phyloP scores from a whole-genome alignment of 1,140 invertebrate genomes.

The Lutraria rhynchaena region DNA sequence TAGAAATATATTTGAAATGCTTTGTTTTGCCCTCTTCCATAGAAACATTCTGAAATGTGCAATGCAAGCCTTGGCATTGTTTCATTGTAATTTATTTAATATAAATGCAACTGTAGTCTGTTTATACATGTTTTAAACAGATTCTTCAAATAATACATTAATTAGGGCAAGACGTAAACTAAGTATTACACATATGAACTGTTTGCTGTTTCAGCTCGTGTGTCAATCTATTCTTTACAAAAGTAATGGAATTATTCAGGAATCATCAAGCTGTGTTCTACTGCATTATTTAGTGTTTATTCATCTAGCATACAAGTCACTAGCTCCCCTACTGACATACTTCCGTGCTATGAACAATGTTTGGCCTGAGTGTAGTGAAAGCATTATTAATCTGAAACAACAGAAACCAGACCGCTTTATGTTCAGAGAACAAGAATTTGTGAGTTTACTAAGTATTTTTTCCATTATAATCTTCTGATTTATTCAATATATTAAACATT shows the following conservation, averaged over 20 bases:
- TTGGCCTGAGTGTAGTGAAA: conserved; percentile 48
- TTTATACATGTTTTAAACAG: too few species aligned
- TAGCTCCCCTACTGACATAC: conserved; percentile 32
- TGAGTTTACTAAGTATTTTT: conserved; percentile 25
- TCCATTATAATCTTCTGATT: too few species aligned
- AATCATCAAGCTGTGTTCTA: background rate
- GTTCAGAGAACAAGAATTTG: conserved; percentile 48
- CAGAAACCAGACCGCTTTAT: conserved; percentile 40
- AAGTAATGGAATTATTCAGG: background rate
- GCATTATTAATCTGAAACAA: background rate
- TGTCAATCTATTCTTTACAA: conserved; percentile 2
- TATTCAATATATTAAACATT: too few species aligned
- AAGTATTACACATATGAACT: too few species aligned
- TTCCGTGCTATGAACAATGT: conserved; percentile 45
- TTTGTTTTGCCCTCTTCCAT: too few species aligned
- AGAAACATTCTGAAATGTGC: too few species aligned
- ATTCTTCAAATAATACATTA: too few species aligned
- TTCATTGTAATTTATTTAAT: too few species aligned
- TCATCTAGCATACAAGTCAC: conserved; percentile 32
- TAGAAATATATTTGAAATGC: too few species aligned
- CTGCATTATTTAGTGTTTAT: conserved; percentile 7
- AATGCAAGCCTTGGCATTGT: too few species aligned
- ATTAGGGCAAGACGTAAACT: too few species aligned
- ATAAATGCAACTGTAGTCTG: too few species aligned
- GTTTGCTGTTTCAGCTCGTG: conserved; percentile 26